Evolutionary conservation across 2,888 invertebrate species (phyloP).

Genomic region (Polietes domitor): DNA sequence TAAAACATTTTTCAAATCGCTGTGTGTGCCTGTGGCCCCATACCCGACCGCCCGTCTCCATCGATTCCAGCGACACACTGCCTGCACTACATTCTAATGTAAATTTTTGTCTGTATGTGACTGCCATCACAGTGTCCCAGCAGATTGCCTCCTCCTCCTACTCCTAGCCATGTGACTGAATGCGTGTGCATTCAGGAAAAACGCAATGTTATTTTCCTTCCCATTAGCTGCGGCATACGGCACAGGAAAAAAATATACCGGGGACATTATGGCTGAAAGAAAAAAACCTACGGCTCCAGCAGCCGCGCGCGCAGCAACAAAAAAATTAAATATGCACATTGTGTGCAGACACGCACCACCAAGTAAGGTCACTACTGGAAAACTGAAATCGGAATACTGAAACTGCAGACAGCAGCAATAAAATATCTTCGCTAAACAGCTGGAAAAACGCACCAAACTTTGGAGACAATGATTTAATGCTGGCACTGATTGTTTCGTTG

Average conservation of each 20-base stretch:
- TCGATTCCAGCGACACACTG: not conserved
- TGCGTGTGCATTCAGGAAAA: slow-evolving; percentile 48
- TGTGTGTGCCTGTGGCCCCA: not conserved
- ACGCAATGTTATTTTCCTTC: slow-evolving; percentile 11
- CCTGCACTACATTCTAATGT: slow-evolving; percentile 58
- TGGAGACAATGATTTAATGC: slow-evolving; percentile 63
- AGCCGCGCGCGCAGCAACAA: not conserved
- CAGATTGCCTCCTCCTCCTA: not conserved
- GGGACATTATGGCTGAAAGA: slow-evolving; percentile 7
- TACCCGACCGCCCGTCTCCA: not conserved
- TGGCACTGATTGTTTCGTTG: slow-evolving; percentile 44
- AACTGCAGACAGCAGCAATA: slow-evolving; percentile 46
- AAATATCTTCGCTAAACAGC: slow-evolving; percentile 41
- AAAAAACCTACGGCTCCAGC: not conserved
- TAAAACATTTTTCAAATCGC: slow-evolving; percentile 65
- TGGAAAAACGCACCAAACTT: slow-evolving; percentile 15
- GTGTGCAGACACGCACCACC: slow-evolving; percentile 64
- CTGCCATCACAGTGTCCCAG: too few species aligned
- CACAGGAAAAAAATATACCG: not conserved
- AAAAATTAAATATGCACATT: slow-evolving; percentile 62
- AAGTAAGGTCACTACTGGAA: slow-evolving; percentile 63
- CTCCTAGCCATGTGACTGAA: too few species aligned
- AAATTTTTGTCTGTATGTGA: slow-evolving; percentile 27
- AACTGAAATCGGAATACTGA: slow-evolving; percentile 18
- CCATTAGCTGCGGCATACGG: slow-evolving; percentile 14